Percentiles rank a stretch among this genome's conserved stretches.
phyloP scores from a whole-genome alignment of 2,888 invertebrate genomes.

The Lasioglossum figueresi region DNA sequence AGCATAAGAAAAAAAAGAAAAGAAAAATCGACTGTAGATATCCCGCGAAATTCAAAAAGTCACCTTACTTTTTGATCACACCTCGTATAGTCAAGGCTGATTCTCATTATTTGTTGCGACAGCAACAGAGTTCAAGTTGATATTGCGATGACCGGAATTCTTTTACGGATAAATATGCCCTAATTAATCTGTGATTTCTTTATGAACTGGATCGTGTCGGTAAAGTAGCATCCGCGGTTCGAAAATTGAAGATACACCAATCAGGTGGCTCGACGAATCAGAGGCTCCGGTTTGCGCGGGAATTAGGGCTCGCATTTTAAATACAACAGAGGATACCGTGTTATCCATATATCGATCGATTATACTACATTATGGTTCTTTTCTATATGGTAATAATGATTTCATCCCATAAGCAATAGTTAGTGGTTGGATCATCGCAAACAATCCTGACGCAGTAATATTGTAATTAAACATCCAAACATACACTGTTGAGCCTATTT shows the following conservation, averaged over 20 bases:
- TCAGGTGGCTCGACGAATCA: constrained; percentile 6
- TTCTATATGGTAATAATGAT: not conserved
- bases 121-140: not conserved
- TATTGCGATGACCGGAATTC: not conserved
- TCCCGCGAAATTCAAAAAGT: no score
- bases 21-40: no score
- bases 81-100: not conserved
- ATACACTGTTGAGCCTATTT: not conserved
- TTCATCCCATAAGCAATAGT: not conserved
- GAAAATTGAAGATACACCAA: constrained; percentile 13
- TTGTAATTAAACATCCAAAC: not conserved
- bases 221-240: not conserved
- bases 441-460: not conserved
- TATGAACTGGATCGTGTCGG: not conserved
- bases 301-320: constrained; percentile 6
- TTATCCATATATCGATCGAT: not conserved
- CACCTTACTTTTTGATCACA: no score
- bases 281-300: constrained; percentile 19
- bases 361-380: not conserved
- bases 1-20: no score
- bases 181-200: not conserved
- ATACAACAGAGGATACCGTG: not conserved
- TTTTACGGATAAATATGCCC: not conserved
- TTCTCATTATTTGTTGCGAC: not conserved
- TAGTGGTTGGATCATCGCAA: not conserved